phyloP scores from a whole-genome alignment of 2,113 vertebrate genomes.

The Butastur rufipennis region DNA sequence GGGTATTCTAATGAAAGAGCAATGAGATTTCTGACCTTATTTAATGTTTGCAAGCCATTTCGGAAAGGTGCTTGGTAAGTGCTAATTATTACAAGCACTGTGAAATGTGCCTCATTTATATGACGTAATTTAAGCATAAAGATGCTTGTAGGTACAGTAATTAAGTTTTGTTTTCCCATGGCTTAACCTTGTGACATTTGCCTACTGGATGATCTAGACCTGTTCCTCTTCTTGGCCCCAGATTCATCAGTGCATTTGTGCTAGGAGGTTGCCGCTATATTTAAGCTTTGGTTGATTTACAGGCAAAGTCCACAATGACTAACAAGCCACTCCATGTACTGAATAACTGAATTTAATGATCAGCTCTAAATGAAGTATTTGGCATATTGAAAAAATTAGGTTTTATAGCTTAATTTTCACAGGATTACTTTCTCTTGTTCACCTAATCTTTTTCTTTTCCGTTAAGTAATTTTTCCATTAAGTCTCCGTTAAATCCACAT shows the following conservation, averaged over 20 bases:
- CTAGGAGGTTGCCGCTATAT: neutral
- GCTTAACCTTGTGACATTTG: neutral
- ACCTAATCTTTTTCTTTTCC: neutral
- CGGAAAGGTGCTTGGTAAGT: neutral
- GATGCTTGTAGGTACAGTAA: neutral
- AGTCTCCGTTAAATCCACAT: neutral
- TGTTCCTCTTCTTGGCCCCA: neutral
- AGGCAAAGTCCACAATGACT: neutral
- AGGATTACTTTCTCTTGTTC: neutral
- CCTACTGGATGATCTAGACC: neutral
- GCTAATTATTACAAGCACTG: neutral
- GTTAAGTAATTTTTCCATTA: neutral
- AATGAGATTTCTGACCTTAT: neutral
- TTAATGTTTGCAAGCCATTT: slow-evolving; percentile 4
- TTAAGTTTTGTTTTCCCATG: slow-evolving; percentile 8
- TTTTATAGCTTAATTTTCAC: neutral
- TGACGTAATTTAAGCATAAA: neutral
- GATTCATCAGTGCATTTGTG: neutral
- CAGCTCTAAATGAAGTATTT: neutral
- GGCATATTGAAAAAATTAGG: neutral
- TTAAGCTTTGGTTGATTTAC: neutral
- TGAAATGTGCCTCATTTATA: neutral
- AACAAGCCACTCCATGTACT: neutral
- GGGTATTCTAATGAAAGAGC: neutral
- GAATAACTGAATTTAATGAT: neutral